Percentiles rank a stretch among this genome's conserved stretches.
phyloP scores from a whole-genome alignment of 2,113 vertebrate genomes.

The Elgaria multicarinata region DNA sequence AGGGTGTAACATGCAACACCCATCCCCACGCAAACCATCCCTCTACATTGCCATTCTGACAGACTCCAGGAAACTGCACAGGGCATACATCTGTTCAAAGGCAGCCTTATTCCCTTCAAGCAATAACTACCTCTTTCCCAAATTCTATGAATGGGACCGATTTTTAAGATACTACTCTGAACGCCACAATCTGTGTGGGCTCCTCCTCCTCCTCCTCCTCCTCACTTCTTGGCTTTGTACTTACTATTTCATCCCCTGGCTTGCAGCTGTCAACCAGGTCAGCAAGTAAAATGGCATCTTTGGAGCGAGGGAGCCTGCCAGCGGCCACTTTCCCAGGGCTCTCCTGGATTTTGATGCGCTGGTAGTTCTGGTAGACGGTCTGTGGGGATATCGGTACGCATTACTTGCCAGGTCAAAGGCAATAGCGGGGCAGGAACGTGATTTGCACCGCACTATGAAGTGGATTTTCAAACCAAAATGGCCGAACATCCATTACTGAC shows the following conservation, averaged over 20 bases:
- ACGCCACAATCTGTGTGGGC: no score
- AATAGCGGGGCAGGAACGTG: accelerated
- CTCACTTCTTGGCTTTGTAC: conserved; percentile 40
- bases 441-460: neutral
- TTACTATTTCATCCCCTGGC: conserved; percentile 97
- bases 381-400: conserved; percentile 50
- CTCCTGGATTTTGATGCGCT: conserved; percentile 97
- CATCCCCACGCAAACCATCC: no score
- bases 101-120: neutral
- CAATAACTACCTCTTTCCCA: no score
- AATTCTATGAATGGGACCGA: neutral
- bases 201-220: accelerated
- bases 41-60: neutral
- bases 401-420: neutral
- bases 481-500: neutral
- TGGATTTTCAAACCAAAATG: neutral
- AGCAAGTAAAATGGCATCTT: conserved; percentile 94
- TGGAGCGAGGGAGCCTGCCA: conserved; percentile 93
- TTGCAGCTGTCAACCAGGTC: conserved; percentile 96
- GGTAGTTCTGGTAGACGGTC: conserved; percentile 98
- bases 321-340: conserved; percentile 95
- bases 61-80: neutral
- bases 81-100: neutral
- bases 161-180: neutral
- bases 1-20: no score